Conservation (phyloP, 2,888 invertebrate genomes). For the Ramazzottius varieornatus region DNA sequence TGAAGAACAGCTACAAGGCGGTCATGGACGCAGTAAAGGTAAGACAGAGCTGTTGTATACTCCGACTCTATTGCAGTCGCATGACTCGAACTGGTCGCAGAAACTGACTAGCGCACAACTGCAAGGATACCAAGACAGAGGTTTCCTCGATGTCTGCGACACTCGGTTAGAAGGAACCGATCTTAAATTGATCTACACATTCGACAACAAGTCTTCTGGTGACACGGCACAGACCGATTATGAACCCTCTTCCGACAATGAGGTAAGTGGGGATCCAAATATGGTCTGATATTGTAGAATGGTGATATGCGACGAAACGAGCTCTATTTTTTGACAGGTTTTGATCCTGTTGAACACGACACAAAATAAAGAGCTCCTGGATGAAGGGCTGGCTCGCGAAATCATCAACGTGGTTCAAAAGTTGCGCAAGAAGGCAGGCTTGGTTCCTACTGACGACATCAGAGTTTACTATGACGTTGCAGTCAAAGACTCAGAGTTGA, state of each 20-base stretch:
- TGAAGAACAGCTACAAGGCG: constrained; percentile 67
- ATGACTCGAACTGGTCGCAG: constrained; percentile 12
- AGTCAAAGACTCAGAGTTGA: constrained; percentile 21
- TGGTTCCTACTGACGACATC: constrained; percentile 71
- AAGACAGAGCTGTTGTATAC: constrained; percentile 6
- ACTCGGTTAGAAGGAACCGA: constrained; percentile 14
- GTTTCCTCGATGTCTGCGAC: constrained; percentile 43
- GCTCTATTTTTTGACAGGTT: too few species aligned
- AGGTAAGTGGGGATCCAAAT: too few species aligned
- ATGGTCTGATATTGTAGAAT: too few species aligned
- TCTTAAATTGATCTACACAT: constrained; percentile 40
- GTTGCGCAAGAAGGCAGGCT: constrained; percentile 67
- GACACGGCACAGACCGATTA: constrained; percentile 40
- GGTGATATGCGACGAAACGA: too few species aligned
- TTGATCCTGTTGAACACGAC: constrained; percentile 64
- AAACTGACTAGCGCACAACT: constrained; percentile 47
- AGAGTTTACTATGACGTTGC: constrained; percentile 44
- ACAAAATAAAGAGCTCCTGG: constrained; percentile 61
- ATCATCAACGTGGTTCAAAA: constrained; percentile 86
- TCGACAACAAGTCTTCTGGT: constrained; percentile 33
- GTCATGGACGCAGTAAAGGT: constrained; percentile 52
- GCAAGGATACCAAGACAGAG: constrained; percentile 40
- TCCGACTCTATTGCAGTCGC: not conserved
- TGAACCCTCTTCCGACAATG: constrained; percentile 67
- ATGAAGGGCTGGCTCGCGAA: constrained; percentile 83